Evolutionary conservation across 37 sponge, comb jelly and placozoan genomes (phyloP), one percentile per base, ranked within the genome.

Genomic region (Agelas oroides): DNA sequence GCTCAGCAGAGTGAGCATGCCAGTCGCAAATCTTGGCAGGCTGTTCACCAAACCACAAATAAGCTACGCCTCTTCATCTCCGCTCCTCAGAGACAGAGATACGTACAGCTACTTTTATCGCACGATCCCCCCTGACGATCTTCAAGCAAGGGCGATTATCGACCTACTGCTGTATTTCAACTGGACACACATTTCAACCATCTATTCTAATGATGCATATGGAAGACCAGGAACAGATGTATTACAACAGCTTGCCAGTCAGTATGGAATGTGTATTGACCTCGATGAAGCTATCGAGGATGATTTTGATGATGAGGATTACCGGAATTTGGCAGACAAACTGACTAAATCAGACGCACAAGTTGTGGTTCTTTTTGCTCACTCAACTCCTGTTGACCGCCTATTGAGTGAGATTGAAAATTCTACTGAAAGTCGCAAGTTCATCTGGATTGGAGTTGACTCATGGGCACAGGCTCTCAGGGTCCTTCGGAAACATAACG

Each of bases 101-200:
- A 40, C 80, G 30, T 93, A 91, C 74, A 64, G 28, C 34, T 93
- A 76, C 53, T 93, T 93, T 70, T 78, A 75, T 68, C 90, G 94
- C 24, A 90, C 94, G 0, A 56, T 93, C 19, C 78, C 90, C 16
- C 70, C 94, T 52, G 94, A 93, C 68, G 66, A 58, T 58, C 71
- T 90, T 28, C 94, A 93, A 65, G 90, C 90, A n/a, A 15, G 8
- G 8, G 94, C 94, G 1, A 93, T 93, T 75, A 77, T 93, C 1
- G 94, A 85, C 55, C 59, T 93, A 11, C 24, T 70, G 0, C 24
- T 30, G 40, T 16, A 34, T 16, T 86, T 87, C 66, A 77, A 77
- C 19, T 90, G 90, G 90, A 81, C 52, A 33, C 91, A 67, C 55
- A 80, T 89, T 21, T 53, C 54, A 53, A 73, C 62, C 6, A 57